Conservation (phyloP, 2,113 vertebrate genomes). For the Limanda limanda region DNA sequence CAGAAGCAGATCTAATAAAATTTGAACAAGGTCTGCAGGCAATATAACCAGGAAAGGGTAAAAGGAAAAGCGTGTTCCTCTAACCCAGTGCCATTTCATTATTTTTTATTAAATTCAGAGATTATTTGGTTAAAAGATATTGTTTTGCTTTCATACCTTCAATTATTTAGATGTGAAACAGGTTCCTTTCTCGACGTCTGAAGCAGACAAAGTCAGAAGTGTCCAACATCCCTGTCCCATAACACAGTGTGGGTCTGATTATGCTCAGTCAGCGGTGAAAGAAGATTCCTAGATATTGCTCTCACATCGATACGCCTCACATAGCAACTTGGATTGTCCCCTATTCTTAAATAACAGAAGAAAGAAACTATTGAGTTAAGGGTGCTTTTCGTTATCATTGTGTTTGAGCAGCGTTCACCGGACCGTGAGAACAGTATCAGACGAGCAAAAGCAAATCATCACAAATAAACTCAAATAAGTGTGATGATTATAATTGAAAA, state of each 20-base stretch:
- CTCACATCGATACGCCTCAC: constrained; percentile 46
- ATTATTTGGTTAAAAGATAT: not conserved
- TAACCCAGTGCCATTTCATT: not conserved
- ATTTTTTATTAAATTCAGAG: not conserved
- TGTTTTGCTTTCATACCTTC: not conserved
- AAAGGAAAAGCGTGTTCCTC: not conserved
- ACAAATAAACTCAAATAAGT: constrained; percentile 40
- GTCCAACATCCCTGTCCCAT: not conserved
- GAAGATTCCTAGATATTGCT: constrained; percentile 40
- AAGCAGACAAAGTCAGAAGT: not conserved
- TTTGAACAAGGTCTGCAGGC: not conserved
- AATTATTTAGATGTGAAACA: constrained; percentile 3
- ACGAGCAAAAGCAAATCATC: constrained; percentile 19
- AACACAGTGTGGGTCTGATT: constrained; percentile 29
- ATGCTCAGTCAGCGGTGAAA: constrained; percentile 31
- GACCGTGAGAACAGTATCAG: constrained; percentile 38
- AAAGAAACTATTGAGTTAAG: constrained; percentile 40
- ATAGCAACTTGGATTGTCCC: constrained; percentile 31
- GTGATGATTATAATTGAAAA: constrained; percentile 37
- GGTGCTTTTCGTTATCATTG: constrained; percentile 42
- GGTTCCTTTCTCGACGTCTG: not conserved
- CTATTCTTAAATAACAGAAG: constrained; percentile 42
- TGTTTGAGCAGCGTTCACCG: constrained; percentile 45
- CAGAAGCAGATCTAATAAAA: not conserved
- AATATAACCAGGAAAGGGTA: not conserved